phyloP scores from a whole-genome alignment of 2,113 vertebrate species.

The Lontra canadensis region DNA sequence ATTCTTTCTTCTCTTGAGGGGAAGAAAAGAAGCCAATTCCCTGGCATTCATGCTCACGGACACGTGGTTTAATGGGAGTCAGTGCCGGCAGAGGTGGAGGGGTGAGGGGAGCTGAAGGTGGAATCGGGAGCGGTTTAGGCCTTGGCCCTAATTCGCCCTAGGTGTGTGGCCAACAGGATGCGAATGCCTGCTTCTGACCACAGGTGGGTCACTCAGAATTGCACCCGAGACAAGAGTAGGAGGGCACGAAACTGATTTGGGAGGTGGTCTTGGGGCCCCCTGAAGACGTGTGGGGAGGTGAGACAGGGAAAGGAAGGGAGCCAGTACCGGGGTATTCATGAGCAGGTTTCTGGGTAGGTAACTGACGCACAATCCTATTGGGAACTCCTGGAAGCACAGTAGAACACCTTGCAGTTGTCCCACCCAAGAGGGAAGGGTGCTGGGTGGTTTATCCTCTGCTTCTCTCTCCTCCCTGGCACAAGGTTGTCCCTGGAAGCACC shows the following conservation, averaged over 20 bases:
- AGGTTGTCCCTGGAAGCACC: background rate
- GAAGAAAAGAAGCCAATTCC: background rate
- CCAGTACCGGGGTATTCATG: background rate
- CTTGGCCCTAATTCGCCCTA: background rate
- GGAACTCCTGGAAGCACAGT: background rate
- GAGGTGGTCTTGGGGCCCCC: background rate
- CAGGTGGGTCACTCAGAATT: background rate
- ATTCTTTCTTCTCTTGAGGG: conserved; percentile 34
- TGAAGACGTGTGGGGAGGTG: background rate
- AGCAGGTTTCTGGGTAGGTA: background rate
- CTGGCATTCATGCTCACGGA: background rate
- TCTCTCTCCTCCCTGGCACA: background rate
- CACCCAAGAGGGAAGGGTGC: background rate
- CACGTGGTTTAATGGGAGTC: background rate
- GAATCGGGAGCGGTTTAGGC: too few relatives aligned
- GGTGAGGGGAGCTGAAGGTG: background rate
- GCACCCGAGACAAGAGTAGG: background rate
- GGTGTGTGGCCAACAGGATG: background rate
- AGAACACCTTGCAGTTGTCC: background rate
- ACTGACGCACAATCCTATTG: background rate
- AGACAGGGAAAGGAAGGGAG: background rate
- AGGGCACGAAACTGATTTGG: background rate
- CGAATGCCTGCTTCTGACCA: background rate
- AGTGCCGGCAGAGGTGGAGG: background rate
- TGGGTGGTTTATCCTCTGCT: background rate